phyloP scores from a whole-genome alignment of 2,888 invertebrate genomes.

The Parnassius smintheus region DNA sequence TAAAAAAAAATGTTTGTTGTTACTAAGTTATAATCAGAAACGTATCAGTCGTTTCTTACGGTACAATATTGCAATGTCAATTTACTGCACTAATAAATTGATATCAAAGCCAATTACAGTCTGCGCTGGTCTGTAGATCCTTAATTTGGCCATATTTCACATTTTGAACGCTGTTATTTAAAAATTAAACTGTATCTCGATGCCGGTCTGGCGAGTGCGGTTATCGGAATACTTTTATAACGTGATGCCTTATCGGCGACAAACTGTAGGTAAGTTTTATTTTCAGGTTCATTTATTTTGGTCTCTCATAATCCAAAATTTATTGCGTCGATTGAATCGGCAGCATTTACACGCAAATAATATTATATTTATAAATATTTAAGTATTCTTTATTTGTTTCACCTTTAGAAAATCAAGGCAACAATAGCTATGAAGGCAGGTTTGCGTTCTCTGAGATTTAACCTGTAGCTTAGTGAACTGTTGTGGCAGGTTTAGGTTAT shows the following conservation, averaged over 20 bases:
- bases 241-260: not conserved
- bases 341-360: too few relatives aligned
- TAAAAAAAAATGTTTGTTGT: too few relatives aligned
- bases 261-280: not conserved
- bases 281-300: not conserved
- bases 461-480: too few relatives aligned
- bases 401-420: too few relatives aligned
- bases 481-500: too few relatives aligned
- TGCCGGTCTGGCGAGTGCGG: too few relatives aligned
- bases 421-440: too few relatives aligned
- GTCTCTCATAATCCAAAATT: not conserved
- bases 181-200: not conserved
- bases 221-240: too few relatives aligned
- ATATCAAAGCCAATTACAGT: not conserved
- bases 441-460: too few relatives aligned
- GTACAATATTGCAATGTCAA: not conserved
- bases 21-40: not conserved
- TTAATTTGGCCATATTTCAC: not conserved
- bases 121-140: not conserved
- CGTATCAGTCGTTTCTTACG: not conserved
- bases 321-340: not conserved
- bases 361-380: too few relatives aligned
- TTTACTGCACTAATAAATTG: slow-evolving; percentile 1
- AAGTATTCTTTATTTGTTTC: too few relatives aligned
- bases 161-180: not conserved